Evolutionary conservation across 2,797 vertebrate species (phyloP).

Genomic region (Amblyopsis hoosieri): DNA sequence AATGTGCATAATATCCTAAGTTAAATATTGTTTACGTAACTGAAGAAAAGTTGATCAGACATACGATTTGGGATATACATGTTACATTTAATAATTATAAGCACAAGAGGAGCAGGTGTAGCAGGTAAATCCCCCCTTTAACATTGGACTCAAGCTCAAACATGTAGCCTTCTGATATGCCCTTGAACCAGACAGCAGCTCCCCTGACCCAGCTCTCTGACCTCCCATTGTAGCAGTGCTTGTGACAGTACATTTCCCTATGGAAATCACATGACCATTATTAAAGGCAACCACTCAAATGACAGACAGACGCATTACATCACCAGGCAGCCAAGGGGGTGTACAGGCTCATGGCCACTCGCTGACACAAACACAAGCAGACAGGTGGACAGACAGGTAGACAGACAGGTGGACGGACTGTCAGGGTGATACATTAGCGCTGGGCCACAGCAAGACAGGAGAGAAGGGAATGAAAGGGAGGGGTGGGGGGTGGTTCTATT

Average conservation of each 20-base stretch:
- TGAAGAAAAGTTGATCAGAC: too few relatives aligned
- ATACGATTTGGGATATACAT: too few relatives aligned
- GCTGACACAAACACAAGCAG: too few relatives aligned
- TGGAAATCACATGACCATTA: conserved; percentile 13
- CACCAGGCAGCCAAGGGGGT: conserved; percentile 38
- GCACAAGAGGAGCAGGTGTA: background rate
- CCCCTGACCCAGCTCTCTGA: conserved; percentile 15
- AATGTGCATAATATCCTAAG: too few relatives aligned
- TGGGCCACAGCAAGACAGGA: conserved; percentile 20
- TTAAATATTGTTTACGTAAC: too few relatives aligned
- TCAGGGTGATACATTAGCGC: conserved; percentile 42
- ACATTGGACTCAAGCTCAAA: conserved; percentile 4
- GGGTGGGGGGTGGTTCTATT: conserved; percentile 44
- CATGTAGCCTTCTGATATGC: background rate
- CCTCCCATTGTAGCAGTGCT: background rate
- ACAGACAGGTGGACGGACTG: conserved; percentile 18
- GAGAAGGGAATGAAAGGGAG: conserved; percentile 6
- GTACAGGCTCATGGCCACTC: background rate
- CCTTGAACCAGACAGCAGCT: background rate
- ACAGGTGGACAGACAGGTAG: conserved; percentile 4
- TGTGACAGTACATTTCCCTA: background rate
- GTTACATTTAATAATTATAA: too few relatives aligned
- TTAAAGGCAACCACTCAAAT: conserved; percentile 14
- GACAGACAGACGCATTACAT: conserved; percentile 20
- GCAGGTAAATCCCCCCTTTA: background rate